Conservation (phyloP, 2,888 invertebrate genomes). For the Deroplatys truncata region DNA sequence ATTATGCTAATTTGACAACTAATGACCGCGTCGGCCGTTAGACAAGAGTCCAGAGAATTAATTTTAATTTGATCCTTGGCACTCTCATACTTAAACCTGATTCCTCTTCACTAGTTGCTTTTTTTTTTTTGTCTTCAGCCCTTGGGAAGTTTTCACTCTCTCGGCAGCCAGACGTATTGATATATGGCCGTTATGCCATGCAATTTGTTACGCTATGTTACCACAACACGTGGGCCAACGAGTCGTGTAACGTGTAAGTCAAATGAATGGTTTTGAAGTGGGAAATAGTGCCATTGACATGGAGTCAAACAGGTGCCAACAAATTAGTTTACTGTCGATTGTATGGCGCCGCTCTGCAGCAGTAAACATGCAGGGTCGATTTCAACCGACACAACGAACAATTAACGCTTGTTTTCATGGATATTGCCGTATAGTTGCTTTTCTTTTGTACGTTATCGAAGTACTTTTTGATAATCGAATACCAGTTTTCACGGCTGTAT, state of each 20-base stretch:
- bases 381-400: neutral
- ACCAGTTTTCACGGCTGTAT: no score
- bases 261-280: neutral
- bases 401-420: no score
- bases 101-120: neutral
- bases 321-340: neutral
- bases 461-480: no score
- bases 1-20: neutral
- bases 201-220: neutral
- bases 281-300: neutral
- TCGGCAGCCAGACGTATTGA: neutral
- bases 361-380: neutral
- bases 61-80: neutral
- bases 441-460: no score
- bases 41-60: neutral
- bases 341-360: neutral
- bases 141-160: neutral
- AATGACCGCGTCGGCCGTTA: neutral
- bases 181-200: neutral
- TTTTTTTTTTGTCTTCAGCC: neutral
- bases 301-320: neutral
- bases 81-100: neutral
- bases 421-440: no score
- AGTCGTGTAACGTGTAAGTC: neutral
- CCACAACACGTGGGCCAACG: neutral